phyloP scores from a whole-genome alignment of 2,113 vertebrate genomes.

The Cairina moschata region DNA sequence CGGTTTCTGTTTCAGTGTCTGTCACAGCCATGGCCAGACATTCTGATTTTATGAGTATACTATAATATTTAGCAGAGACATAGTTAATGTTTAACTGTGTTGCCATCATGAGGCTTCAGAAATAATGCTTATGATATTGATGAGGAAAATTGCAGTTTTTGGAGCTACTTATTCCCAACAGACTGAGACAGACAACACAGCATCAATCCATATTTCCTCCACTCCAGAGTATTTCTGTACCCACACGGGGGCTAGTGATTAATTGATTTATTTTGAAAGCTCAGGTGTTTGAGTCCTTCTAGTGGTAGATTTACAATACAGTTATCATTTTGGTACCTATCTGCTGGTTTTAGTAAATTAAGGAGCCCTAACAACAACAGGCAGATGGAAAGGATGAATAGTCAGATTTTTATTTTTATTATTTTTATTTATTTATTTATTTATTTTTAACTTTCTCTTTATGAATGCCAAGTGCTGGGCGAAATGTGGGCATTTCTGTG shows the following conservation, averaged over 20 bases:
- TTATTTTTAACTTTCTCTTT: not conserved
- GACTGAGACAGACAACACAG: not conserved
- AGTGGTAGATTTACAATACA: not conserved
- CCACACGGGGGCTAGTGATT: not conserved
- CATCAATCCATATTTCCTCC: not conserved
- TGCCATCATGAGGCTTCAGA: not conserved
- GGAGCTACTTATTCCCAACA: not conserved
- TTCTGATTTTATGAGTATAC: not conserved
- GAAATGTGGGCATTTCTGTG: not conserved
- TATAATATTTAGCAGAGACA: not conserved
- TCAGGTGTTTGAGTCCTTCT: not conserved
- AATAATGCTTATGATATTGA: not conserved
- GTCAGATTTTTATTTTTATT: not conserved
- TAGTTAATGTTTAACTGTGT: not conserved
- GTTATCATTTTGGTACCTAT: not conserved
- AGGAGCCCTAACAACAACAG: not conserved
- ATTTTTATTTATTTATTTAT: too few species aligned
- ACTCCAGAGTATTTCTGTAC: not conserved
- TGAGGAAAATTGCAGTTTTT: not conserved
- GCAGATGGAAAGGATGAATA: not conserved
- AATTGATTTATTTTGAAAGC: not conserved
- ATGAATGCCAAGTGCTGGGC: not conserved
- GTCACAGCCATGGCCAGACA: accelerated
- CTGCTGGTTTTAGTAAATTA: not conserved
- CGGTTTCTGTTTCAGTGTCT: not conserved